phyloP scores from a whole-genome alignment of 2,888 invertebrate species.

The Tribolium freemani region DNA sequence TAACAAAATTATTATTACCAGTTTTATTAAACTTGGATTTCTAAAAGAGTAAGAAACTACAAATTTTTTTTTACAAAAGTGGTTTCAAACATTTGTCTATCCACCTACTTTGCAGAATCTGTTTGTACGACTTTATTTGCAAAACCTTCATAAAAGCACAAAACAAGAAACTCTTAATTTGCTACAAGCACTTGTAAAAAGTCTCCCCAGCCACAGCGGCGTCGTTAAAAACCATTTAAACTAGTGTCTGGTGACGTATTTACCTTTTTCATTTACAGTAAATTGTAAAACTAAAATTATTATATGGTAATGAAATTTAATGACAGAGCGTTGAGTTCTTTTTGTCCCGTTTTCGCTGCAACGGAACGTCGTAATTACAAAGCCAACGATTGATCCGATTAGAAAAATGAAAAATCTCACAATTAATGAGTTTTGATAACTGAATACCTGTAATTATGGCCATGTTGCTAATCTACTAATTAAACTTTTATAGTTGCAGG shows the following conservation, averaged over 20 bases:
- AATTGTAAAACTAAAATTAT: slow-evolving; percentile 4
- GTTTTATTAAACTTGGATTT: too few species aligned
- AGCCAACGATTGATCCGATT: background rate
- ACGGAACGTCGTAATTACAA: background rate
- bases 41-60: too few species aligned
- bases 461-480: background rate
- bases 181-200: background rate
- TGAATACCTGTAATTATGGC: background rate
- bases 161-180: background rate
- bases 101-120: too few species aligned
- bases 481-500: slow-evolving; percentile 10
- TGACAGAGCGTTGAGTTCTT: background rate
- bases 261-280: slow-evolving; percentile 6
- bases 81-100: too few species aligned
- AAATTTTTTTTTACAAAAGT: too few species aligned
- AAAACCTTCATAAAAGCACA: background rate
- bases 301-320: slow-evolving; percentile 6
- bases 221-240: background rate
- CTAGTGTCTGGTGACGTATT: background rate
- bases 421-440: slow-evolving; percentile 9
- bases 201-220: background rate
- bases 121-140: background rate
- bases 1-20: too few species aligned
- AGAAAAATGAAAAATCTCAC: background rate
- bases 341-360: background rate